These are phyloP conservation scores for Anisognathus igniventris DNA, from an alignment of 2,797 vertebrate species.

Conservation along the genomic window DNA sequence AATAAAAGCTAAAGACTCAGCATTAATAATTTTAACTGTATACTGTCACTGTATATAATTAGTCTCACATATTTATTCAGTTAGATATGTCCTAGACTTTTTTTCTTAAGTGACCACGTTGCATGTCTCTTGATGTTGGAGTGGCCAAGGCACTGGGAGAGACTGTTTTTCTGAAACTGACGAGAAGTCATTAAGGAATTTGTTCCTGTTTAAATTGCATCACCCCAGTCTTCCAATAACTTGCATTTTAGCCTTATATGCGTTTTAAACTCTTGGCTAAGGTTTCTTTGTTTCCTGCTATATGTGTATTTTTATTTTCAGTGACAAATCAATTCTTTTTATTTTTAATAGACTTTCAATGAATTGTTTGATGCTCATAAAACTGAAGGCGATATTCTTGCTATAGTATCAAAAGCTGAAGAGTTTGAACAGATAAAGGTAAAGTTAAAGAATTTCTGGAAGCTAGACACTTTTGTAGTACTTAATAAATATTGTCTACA, in stretches of 20 bases:
- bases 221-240: background rate
- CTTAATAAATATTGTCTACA: background rate
- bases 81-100: background rate
- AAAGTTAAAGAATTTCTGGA: slow-evolving; percentile 80
- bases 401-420: slow-evolving; percentile 95
- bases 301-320: background rate
- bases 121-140: background rate
- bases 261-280: background rate
- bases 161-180: background rate
- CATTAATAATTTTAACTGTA: background rate
- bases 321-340: background rate
- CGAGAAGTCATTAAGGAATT: background rate
- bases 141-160: background rate
- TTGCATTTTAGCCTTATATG: background rate
- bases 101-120: background rate
- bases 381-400: slow-evolving; percentile 91
- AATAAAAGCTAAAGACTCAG: background rate
- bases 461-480: background rate
- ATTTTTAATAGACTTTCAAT: slow-evolving; percentile 89
- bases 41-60: background rate
- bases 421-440: slow-evolving; percentile 99
- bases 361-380: slow-evolving; percentile 92
- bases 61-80: background rate
- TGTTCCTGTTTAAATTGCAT: background rate
- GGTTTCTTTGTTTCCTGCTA: background rate